Conservation (phyloP, 2,888 invertebrate species). For the Caenorhabditis sp. region DNA sequence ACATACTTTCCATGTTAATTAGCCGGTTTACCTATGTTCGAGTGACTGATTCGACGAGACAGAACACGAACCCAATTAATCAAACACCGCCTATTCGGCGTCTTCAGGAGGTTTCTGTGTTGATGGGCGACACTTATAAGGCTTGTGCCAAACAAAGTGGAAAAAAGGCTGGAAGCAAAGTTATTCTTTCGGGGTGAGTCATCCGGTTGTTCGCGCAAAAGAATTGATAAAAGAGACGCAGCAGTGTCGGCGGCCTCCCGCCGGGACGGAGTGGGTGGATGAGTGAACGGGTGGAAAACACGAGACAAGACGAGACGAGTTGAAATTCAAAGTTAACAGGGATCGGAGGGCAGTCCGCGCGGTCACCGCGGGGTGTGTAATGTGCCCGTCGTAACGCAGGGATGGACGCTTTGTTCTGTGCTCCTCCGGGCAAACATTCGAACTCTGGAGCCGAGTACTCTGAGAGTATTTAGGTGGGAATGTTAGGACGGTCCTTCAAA, state of each 20-base stretch:
- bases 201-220: constrained; percentile 19
- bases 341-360: constrained; percentile 10
- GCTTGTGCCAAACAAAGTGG: too few species aligned
- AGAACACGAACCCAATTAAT: constrained; percentile 11
- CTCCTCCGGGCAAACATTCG: constrained; percentile 27
- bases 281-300: constrained; percentile 24
- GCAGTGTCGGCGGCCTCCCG: constrained; percentile 19
- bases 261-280: constrained; percentile 38
- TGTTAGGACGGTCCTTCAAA: too few species aligned
- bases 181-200: constrained; percentile 19
- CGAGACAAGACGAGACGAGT: not conserved
- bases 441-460: constrained; percentile 17
- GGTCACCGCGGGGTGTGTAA: constrained; percentile 46
- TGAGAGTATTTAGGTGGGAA: constrained; percentile 14
- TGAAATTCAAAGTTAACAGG: constrained; percentile 1
- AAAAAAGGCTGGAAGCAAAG: not conserved
- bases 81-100: constrained; percentile 18
- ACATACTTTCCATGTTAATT: constrained; percentile 42
- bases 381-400: too few species aligned
- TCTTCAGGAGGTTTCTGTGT: too few species aligned
- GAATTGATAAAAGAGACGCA: constrained; percentile 43
- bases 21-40: constrained; percentile 41
- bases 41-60: constrained; percentile 20
- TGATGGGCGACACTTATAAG: too few species aligned
- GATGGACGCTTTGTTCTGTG: constrained; percentile 13